phyloP scores from a whole-genome alignment of 2,113 vertebrate genomes.

The Neogobius melanostomus region DNA sequence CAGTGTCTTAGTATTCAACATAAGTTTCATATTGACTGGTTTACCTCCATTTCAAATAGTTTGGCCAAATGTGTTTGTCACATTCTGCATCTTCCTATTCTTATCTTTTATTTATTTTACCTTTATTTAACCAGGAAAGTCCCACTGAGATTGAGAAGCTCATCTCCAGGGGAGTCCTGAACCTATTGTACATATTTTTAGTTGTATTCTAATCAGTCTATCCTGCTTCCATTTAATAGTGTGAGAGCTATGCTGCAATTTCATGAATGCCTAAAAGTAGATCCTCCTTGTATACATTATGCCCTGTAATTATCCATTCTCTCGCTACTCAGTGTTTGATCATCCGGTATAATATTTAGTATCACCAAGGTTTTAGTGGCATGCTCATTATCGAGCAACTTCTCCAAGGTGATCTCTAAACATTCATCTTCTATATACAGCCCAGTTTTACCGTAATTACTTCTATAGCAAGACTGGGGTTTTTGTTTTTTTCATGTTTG shows the following conservation, averaged over 20 bases:
- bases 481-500: constrained; percentile 9
- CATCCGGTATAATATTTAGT: constrained; percentile 49
- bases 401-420: constrained; percentile 55
- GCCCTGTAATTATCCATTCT: constrained; percentile 45
- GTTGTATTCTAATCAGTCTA: neutral
- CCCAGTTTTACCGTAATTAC: constrained; percentile 33
- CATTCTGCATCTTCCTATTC: too few species aligned
- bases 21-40: neutral
- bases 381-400: constrained; percentile 50
- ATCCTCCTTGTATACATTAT: constrained; percentile 15
- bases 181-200: too few species aligned
- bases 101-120: too few species aligned
- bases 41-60: constrained; percentile 24
- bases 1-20: neutral
- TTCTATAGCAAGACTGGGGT: constrained; percentile 28
- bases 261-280: constrained; percentile 35
- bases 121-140: too few species aligned
- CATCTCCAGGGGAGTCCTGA: too few species aligned
- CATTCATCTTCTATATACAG: constrained; percentile 24
- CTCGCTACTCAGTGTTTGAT: constrained; percentile 44
- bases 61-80: neutral
- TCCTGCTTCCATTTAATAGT: constrained; percentile 14
- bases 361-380: constrained; percentile 37
- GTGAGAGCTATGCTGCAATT: constrained; percentile 18
- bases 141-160: too few species aligned